Evolutionary conservation across 2,113 vertebrate species (phyloP).

Genomic region (Oncorhynchus gorbuscha): DNA sequence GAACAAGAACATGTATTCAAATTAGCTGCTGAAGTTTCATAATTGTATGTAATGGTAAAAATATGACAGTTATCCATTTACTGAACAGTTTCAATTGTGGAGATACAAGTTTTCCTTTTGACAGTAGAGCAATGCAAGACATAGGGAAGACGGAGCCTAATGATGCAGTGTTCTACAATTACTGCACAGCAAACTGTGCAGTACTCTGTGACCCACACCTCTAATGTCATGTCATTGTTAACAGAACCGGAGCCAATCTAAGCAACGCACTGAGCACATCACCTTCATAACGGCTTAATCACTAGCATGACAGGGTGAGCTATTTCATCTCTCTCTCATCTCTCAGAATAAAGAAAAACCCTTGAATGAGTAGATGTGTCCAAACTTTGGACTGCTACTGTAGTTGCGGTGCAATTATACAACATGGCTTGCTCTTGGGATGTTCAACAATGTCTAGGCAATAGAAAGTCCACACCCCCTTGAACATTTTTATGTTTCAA

Average conservation of each 20-base stretch:
- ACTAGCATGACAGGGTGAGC: conserved; percentile 56
- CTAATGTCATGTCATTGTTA: conserved; percentile 37
- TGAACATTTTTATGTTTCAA: too few relatives aligned
- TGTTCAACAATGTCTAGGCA: not conserved
- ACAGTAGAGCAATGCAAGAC: too few relatives aligned
- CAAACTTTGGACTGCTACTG: not conserved
- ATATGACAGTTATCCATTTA: too few relatives aligned
- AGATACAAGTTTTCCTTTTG: too few relatives aligned
- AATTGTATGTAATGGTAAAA: too few relatives aligned
- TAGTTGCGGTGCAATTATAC: not conserved
- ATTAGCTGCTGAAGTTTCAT: too few relatives aligned
- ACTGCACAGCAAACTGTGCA: conserved; percentile 38
- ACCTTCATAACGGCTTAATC: conserved; percentile 67
- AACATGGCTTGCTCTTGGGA: not conserved
- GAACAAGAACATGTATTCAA: too few relatives aligned
- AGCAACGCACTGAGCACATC: conserved; percentile 37
- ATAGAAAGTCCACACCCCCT: too few relatives aligned
- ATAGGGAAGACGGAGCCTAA: too few relatives aligned
- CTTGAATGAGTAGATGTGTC: too few relatives aligned
- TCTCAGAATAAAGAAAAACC: too few relatives aligned
- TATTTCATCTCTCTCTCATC: conserved; percentile 60
- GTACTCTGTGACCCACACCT: conserved; percentile 43
- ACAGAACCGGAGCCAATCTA: conserved; percentile 43
- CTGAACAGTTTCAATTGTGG: too few relatives aligned
- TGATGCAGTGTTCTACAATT: not conserved